Percentiles rank a stretch among this genome's conserved stretches.
These are phyloP conservation scores for Salvelinus fontinalis DNA, from an alignment of 2,113 vertebrate species.

Conservation along the genomic window DNA sequence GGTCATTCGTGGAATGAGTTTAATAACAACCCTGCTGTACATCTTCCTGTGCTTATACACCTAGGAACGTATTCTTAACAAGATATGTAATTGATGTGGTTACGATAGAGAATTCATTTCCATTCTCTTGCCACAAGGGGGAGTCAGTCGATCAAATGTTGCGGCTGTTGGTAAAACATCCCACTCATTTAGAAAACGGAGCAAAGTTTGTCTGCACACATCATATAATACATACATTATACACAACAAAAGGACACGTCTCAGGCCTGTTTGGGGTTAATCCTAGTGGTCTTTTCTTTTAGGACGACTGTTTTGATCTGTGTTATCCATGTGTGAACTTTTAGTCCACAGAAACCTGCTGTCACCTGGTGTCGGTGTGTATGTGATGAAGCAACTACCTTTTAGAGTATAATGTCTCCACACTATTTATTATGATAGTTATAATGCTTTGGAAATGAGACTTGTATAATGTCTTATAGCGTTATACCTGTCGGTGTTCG, in stretches of 20 bases:
- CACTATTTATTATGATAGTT: neutral
- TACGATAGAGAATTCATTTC: conserved; percentile 19
- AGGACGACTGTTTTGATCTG: neutral
- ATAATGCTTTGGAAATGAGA: neutral
- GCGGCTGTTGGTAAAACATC: neutral
- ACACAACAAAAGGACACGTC: neutral
- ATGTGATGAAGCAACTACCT: conserved; percentile 1
- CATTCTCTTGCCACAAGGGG: conserved; percentile 43
- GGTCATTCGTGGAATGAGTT: neutral
- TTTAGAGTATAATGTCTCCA: neutral
- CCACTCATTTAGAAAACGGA: neutral
- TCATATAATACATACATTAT: neutral
- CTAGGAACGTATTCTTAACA: neutral
- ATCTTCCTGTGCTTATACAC: neutral
- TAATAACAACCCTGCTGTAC: neutral
- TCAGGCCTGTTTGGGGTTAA: neutral
- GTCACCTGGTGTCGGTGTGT: neutral
- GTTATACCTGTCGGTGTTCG: too few relatives aligned
- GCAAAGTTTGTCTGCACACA: neutral
- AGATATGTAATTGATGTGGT: too few relatives aligned
- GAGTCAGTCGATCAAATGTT: conserved; percentile 22
- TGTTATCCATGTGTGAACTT: neutral
- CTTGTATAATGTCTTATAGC: too few relatives aligned
- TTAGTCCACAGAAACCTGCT: neutral
- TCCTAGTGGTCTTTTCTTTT: neutral